These are phyloP conservation scores for Eonycteris spelaea DNA, from an alignment of 2,113 vertebrate species.

Conservation along the genomic window DNA sequence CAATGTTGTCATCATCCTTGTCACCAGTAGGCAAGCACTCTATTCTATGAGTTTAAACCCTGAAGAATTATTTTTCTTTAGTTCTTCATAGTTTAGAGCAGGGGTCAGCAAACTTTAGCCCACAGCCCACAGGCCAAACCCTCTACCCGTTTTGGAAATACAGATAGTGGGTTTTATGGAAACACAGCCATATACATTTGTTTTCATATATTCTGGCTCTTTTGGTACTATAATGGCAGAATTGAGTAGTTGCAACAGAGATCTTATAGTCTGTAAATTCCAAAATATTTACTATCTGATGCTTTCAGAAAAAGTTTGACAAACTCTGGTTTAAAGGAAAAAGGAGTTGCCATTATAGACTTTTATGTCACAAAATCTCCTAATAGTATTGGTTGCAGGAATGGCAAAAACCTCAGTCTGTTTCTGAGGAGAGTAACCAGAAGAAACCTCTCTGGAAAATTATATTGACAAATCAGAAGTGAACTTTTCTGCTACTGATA, in stretches of 20 bases:
- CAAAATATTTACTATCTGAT: not conserved
- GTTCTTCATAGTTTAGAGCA: not conserved
- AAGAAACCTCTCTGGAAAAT: not conserved
- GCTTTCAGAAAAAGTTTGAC: not conserved
- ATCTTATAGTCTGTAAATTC: not conserved
- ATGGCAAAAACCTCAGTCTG: not conserved
- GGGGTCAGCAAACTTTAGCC: not conserved
- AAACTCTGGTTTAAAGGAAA: not conserved
- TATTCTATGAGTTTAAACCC: not conserved
- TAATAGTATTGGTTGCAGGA: not conserved
- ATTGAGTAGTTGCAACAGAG: not conserved
- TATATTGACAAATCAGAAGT: not conserved
- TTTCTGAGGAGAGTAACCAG: not conserved
- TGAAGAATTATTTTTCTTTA: not conserved
- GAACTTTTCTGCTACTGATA: not conserved
- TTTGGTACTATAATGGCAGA: not conserved
- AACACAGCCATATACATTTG: not conserved
- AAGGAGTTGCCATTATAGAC: not conserved
- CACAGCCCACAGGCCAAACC: not conserved
- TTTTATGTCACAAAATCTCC: not conserved
- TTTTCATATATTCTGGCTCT: not conserved
- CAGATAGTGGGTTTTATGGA: not conserved
- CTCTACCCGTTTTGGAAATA: not conserved
- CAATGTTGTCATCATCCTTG: not conserved
- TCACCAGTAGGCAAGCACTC: not conserved